Evolutionary conservation across 2,888 invertebrate species (phyloP).

Genomic region (Drosophila acutilabella): DNA sequence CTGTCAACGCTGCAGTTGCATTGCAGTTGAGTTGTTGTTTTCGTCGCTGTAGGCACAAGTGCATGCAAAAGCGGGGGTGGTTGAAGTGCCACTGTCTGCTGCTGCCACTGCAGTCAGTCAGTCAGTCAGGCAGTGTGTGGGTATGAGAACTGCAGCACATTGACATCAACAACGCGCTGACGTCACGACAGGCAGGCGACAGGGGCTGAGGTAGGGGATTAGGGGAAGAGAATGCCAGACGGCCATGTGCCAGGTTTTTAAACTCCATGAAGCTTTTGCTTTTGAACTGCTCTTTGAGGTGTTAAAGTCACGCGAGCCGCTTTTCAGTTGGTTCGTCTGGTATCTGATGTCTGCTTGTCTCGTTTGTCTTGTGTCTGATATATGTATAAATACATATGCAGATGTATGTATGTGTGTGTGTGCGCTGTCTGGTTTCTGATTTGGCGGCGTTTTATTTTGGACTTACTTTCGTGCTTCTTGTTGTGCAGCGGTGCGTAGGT

Average conservation of each 20-base stretch:
- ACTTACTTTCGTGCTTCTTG: slow-evolving; percentile 77
- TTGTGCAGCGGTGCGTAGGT: slow-evolving; percentile 58
- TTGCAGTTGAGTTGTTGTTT: slow-evolving; percentile 21
- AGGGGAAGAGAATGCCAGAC: slow-evolving; percentile 9
- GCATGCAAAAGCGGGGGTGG: slow-evolving; percentile 48
- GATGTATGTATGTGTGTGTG: not conserved
- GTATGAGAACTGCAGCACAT: slow-evolving; percentile 65
- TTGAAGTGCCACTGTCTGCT: slow-evolving; percentile 24
- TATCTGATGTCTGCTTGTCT: slow-evolving; percentile 19
- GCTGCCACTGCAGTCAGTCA: slow-evolving; percentile 48
- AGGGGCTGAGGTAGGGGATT: not conserved
- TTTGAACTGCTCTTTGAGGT: slow-evolving; percentile 63
- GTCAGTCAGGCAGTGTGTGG: slow-evolving; percentile 32
- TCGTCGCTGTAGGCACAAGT: slow-evolving; percentile 28
- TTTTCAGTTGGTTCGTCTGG: slow-evolving; percentile 21
- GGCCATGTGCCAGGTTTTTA: slow-evolving; percentile 15
- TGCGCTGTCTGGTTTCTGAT: slow-evolving; percentile 14
- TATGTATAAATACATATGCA: too few species aligned
- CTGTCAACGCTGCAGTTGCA: slow-evolving; percentile 12
- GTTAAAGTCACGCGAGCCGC: slow-evolving; percentile 73
- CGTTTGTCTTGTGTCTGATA: slow-evolving; percentile 16
- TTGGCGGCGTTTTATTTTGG: slow-evolving; percentile 22
- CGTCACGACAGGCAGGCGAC: slow-evolving; percentile 26
- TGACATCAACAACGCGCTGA: slow-evolving; percentile 64
- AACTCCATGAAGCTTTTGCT: slow-evolving; percentile 44